Percentiles rank a stretch among this genome's conserved stretches.
These are phyloP conservation scores for Desmodus rotundus DNA, from an alignment of 2,113 vertebrate species.

Conservation along the genomic window DNA sequence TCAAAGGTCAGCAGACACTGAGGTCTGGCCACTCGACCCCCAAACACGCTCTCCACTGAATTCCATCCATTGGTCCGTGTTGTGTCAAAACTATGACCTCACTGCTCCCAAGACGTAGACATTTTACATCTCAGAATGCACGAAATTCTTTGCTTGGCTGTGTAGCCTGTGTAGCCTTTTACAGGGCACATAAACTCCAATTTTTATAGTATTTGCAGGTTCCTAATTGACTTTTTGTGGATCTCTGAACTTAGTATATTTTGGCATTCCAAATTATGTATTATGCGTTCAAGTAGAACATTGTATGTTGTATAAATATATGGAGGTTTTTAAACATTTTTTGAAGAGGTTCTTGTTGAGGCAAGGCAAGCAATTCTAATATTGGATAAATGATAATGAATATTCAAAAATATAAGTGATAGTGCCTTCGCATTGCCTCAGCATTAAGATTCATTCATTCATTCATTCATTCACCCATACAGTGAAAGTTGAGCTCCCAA, in stretches of 20 bases:
- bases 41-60: not conserved
- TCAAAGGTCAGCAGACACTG: slow-evolving; percentile 41
- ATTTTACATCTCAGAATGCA: not conserved
- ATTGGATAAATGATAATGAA: not conserved
- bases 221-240: not conserved
- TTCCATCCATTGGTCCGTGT: not conserved
- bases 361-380: not conserved
- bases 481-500: not conserved
- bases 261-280: not conserved
- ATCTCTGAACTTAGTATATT: not conserved
- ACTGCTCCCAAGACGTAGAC: not conserved
- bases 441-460: not conserved
- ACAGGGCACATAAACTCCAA: not conserved
- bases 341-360: not conserved
- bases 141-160: not conserved
- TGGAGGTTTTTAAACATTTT: not conserved
- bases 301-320: not conserved
- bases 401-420: not conserved
- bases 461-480: not conserved
- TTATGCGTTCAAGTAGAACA: not conserved
- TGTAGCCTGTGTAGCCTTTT: fast-evolving
- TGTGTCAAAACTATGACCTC: slow-evolving; percentile 19
- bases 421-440: not conserved
- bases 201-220: not conserved
- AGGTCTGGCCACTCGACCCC: slow-evolving; percentile 16